Conservation (phyloP, 2,888 invertebrate species). For the Troides helena region DNA sequence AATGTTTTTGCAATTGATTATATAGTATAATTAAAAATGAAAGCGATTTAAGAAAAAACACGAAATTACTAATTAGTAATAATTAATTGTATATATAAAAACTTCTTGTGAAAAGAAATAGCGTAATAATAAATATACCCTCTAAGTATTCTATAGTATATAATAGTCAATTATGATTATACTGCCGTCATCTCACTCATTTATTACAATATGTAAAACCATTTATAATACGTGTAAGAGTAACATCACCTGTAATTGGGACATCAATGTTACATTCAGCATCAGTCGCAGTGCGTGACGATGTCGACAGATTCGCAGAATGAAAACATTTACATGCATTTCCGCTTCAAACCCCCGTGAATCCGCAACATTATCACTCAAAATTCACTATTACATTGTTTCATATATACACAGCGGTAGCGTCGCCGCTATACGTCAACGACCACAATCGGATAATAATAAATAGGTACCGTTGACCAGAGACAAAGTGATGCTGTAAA, state of each 20-base stretch:
- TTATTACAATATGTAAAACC: too few relatives aligned
- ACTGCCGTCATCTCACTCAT: too few relatives aligned
- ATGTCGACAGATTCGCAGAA: conserved; percentile 61
- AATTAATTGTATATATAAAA: too few relatives aligned
- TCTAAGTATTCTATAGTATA: too few relatives aligned
- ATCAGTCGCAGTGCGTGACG: conserved; percentile 58
- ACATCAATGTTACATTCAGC: conserved; percentile 43
- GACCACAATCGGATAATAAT: conserved; percentile 44
- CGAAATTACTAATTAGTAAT: too few relatives aligned
- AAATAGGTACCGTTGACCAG: conserved; percentile 50
- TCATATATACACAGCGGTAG: conserved; percentile 24
- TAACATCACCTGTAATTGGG: background rate
- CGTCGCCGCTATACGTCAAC: conserved; percentile 43
- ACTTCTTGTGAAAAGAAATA: too few relatives aligned
- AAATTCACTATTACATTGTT: conserved; percentile 32
- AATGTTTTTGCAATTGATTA: too few relatives aligned
- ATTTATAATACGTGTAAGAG: background rate
- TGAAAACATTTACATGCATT: conserved; percentile 43
- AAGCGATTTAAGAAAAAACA: too few relatives aligned
- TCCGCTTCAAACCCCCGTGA: conserved; percentile 35
- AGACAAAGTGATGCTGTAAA: conserved; percentile 62
- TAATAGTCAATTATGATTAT: too few relatives aligned
- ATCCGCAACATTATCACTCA: conserved; percentile 41
- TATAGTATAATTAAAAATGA: too few relatives aligned
- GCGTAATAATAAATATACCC: too few relatives aligned